phyloP scores from a whole-genome alignment of 1,140 invertebrate species.

The Oncopeltus fasciatus region DNA sequence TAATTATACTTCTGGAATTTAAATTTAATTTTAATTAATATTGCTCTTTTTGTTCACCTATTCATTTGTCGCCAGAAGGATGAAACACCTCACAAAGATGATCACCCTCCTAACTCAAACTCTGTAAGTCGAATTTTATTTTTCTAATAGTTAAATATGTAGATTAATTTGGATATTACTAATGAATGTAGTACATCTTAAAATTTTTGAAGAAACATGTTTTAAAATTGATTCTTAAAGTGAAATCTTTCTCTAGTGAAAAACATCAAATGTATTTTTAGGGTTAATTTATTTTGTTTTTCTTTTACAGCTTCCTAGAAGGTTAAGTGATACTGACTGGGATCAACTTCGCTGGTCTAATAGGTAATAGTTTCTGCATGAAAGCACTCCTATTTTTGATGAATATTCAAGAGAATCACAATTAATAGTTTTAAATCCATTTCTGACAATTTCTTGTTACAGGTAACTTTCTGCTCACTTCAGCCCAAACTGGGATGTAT shows the following conservation, averaged over 20 bases:
- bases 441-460: not conserved
- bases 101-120: too few relatives aligned
- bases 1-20: too few relatives aligned
- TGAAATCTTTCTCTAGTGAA: not conserved
- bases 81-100: too few relatives aligned
- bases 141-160: not conserved
- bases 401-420: not conserved
- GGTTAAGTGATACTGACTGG: not conserved
- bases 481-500: not conserved
- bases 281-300: not conserved
- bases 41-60: too few relatives aligned
- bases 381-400: too few relatives aligned
- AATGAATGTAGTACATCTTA: not conserved
- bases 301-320: not conserved
- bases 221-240: not conserved
- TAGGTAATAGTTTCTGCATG: too few relatives aligned
- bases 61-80: too few relatives aligned
- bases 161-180: not conserved
- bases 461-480: not conserved
- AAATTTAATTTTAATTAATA: too few relatives aligned
- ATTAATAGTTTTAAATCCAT: not conserved
- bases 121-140: not conserved
- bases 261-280: not conserved
- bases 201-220: not conserved
- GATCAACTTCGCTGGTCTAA: not conserved